A percentile compares a stretch with the other conserved stretches of the same genome.
Evolutionary conservation across 2,888 invertebrate genomes (phyloP).

Genomic region (Mythimna vitellina): DNA sequence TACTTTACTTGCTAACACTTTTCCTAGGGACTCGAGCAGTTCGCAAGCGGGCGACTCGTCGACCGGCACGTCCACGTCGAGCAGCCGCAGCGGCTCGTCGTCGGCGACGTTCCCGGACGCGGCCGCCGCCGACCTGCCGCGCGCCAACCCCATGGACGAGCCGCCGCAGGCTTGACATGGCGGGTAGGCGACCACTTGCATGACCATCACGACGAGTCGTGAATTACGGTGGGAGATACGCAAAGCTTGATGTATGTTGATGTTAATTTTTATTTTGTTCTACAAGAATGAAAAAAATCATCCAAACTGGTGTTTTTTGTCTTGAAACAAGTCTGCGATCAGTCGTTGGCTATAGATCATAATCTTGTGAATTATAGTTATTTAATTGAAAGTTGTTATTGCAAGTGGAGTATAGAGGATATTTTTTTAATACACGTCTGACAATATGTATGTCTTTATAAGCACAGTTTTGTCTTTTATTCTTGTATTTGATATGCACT

Average conservation of each 20-base stretch:
- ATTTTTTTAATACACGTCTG: slow-evolving; percentile 24
- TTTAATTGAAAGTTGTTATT: slow-evolving; percentile 18
- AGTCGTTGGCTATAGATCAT: neutral
- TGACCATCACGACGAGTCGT: slow-evolving; percentile 1
- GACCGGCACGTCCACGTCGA: slow-evolving; percentile 70
- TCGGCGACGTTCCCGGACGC: slow-evolving; percentile 56
- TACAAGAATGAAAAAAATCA: neutral
- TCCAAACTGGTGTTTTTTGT: neutral
- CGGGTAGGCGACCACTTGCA: slow-evolving; percentile 4
- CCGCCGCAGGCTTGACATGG: slow-evolving; percentile 87
- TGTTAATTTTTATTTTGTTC: slow-evolving; percentile 22
- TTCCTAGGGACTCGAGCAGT: slow-evolving; percentile 72
- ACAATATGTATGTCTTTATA: slow-evolving; percentile 8
- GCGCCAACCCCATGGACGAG: slow-evolving; percentile 85
- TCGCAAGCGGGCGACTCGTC: slow-evolving; percentile 74
- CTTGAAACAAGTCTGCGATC: neutral
- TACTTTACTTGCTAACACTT: no score
- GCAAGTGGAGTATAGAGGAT: neutral
- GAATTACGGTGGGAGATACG: neutral
- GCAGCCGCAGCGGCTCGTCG: slow-evolving; percentile 71
- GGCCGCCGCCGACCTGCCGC: slow-evolving; percentile 76
- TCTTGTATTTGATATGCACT: slow-evolving; percentile 21
- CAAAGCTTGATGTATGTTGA: slow-evolving; percentile 15
- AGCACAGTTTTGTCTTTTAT: slow-evolving; percentile 37
- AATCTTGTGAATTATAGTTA: slow-evolving; percentile 40